Percentiles rank a stretch among this genome's conserved stretches.
phyloP scores from a whole-genome alignment of 2,888 invertebrate genomes.

The Meghimatium bilineatum region DNA sequence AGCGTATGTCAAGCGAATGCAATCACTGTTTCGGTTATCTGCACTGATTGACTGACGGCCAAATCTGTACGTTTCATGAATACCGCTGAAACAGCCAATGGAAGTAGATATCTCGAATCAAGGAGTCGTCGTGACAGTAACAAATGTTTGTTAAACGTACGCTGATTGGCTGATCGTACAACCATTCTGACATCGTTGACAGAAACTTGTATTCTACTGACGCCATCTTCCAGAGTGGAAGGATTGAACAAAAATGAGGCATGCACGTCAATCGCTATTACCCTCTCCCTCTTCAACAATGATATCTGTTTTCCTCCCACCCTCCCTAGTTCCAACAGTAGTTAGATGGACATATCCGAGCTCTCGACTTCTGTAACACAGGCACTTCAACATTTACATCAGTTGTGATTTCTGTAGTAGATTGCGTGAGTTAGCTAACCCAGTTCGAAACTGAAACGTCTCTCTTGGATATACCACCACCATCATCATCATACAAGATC shows the following conservation, averaged over 20 bases:
- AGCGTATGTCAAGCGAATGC: not conserved
- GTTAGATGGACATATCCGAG: not conserved
- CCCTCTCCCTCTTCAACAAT: slow-evolving; percentile 15
- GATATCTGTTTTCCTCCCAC: not conserved
- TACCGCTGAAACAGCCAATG: not conserved
- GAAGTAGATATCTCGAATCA: slow-evolving; percentile 1
- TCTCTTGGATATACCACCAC: not conserved
- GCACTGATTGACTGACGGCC: slow-evolving; percentile 19
- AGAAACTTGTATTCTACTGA: slow-evolving; percentile 54
- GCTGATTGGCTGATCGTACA: slow-evolving; percentile 23
- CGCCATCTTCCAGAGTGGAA: slow-evolving; percentile 50
- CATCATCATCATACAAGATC: not conserved
- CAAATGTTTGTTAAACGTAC: slow-evolving; percentile 17
- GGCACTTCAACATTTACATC: slow-evolving; percentile 36
- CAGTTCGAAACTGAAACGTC: not conserved
- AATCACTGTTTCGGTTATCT: not conserved
- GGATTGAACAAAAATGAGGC: not conserved
- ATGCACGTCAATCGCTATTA: not conserved
- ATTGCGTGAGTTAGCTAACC: not conserved
- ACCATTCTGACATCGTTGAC: slow-evolving; percentile 61
- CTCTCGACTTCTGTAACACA: not conserved
- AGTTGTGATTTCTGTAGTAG: slow-evolving; percentile 16
- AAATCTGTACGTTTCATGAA: slow-evolving; percentile 1
- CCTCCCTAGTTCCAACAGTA: not conserved
- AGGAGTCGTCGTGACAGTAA: slow-evolving; percentile 14